Base-by-base conservation (phyloP, 1,140 invertebrate genomes). In the Glossosoma conforme region DNA sequence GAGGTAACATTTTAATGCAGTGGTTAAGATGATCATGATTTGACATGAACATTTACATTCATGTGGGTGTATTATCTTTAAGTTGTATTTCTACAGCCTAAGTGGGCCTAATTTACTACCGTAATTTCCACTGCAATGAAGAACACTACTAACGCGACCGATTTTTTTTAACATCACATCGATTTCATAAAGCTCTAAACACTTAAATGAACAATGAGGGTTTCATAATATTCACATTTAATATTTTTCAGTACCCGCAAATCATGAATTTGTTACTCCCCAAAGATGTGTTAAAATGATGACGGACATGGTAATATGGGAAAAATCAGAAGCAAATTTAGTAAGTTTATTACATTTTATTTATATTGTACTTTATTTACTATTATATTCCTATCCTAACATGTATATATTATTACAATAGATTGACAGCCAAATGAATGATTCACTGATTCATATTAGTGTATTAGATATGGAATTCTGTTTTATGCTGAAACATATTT, bases 301-400 rank as follows among this genome's bases (percentile, higher is more conserved):
- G 6, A 72, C 70, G 18, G 89, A 93, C 63, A 85, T 94, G 81
- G 66, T 70, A 24, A 71, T 79, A 46, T 94, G 90, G 90, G 81
- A 89, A 61, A 85, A 85, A 61, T 92, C 89, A 1, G 84, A 89
- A 66, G 89, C 89, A 18, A 92, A 91, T 66, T 78, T 80, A 68
- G 86, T 84, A 73, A 69, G 65, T 56, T 22, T 3, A 14, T n/a
- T 33, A 11, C 8, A 15, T 18, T 36, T 21, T 18, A 33, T 47
- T 36, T 24, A 19, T 38, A 2, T 28, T 40, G 11, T 33, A 44
- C 3, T 33, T 51, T n/a, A 19, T 32, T 47, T 8, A 45, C 2
- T 14, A 11, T 6, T n/a, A 5, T 19, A 52, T 21, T 17, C 9
- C 25, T 45, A 18, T 28, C 5, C 10, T n/a, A 9, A 32, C 9